Evolutionary conservation across 2,888 invertebrate genomes (phyloP).

Genomic region (Amblyteles armatorius): DNA sequence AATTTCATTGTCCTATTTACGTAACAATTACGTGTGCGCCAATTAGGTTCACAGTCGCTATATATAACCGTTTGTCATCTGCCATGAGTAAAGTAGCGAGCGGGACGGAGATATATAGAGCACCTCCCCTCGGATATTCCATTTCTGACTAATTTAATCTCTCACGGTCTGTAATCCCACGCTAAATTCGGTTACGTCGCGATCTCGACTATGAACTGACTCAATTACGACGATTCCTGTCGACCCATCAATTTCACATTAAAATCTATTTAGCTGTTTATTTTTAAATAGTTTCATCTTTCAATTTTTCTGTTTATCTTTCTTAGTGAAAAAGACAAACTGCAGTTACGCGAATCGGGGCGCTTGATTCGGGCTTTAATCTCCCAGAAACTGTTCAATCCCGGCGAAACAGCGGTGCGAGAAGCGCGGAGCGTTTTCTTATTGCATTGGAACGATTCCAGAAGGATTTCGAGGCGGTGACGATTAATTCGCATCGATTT

Average conservation of each 20-base stretch:
- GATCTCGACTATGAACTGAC: constrained; percentile 38
- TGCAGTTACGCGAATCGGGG: neutral
- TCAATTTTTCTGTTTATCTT: neutral
- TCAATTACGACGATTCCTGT: constrained; percentile 32
- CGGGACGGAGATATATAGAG: neutral
- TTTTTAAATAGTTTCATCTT: neutral
- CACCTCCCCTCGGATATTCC: constrained; percentile 19
- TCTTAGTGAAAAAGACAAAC: neutral
- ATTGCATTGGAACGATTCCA: neutral
- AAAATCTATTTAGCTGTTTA: neutral
- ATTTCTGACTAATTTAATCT: constrained; percentile 58
- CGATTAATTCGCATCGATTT: neutral
- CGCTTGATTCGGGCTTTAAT: constrained; percentile 14
- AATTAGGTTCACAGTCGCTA: constrained; percentile 45
- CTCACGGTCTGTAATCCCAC: constrained; percentile 59
- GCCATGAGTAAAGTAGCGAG: neutral
- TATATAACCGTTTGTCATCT: constrained; percentile 8
- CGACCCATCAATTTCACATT: constrained; percentile 7
- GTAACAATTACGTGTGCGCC: constrained; percentile 51
- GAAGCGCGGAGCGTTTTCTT: neutral
- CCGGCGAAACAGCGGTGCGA: constrained; percentile 22
- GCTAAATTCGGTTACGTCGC: constrained; percentile 40
- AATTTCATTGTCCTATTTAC: constrained; percentile 51
- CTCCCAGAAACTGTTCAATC: constrained; percentile 37
- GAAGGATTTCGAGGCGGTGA: neutral